phyloP scores from a whole-genome alignment of 2,888 invertebrate species.

The Prosopocoilus inquinatus region DNA sequence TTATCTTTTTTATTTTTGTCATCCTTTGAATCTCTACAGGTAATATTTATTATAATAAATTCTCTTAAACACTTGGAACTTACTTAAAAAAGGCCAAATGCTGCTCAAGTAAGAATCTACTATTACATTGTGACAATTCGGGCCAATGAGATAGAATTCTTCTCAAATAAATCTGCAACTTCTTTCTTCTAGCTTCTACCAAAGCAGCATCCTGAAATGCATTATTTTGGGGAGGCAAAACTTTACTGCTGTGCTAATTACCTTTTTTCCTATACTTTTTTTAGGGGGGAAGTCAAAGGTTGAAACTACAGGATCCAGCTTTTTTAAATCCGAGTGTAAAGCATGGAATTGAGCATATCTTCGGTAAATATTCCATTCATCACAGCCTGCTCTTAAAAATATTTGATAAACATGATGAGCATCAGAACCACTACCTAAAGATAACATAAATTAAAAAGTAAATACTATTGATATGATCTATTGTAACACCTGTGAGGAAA shows the following conservation, averaged over 20 bases:
- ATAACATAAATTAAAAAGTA: not conserved
- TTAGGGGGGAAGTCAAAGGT: constrained; percentile 93
- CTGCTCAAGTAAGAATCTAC: constrained; percentile 73
- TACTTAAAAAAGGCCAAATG: constrained; percentile 87
- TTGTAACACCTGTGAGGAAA: constrained; percentile 63
- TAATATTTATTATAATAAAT: constrained; percentile 15
- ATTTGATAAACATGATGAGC: constrained; percentile 91
- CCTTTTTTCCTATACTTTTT: constrained; percentile 90
- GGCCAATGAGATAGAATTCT: constrained; percentile 78
- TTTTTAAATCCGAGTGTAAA: constrained; percentile 79
- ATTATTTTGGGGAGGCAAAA: not conserved
- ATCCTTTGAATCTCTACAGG: constrained; percentile 46
- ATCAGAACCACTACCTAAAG: constrained; percentile 62
- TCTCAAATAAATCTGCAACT: constrained; percentile 84
- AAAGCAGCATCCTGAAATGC: constrained; percentile 68
- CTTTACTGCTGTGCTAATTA: constrained; percentile 43
- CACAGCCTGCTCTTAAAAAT: constrained; percentile 72
- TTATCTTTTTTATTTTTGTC: constrained; percentile 36
- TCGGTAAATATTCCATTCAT: constrained; percentile 95
- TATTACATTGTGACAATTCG: constrained; percentile 73
- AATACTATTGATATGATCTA: not conserved
- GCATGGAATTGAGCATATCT: constrained; percentile 91
- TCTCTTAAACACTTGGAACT: constrained; percentile 27
- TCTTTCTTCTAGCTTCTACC: constrained; percentile 83
- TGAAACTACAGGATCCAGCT: constrained; percentile 74